phyloP scores from a whole-genome alignment of 2,113 vertebrate genomes.

The Oenanthe melanoleuca region DNA sequence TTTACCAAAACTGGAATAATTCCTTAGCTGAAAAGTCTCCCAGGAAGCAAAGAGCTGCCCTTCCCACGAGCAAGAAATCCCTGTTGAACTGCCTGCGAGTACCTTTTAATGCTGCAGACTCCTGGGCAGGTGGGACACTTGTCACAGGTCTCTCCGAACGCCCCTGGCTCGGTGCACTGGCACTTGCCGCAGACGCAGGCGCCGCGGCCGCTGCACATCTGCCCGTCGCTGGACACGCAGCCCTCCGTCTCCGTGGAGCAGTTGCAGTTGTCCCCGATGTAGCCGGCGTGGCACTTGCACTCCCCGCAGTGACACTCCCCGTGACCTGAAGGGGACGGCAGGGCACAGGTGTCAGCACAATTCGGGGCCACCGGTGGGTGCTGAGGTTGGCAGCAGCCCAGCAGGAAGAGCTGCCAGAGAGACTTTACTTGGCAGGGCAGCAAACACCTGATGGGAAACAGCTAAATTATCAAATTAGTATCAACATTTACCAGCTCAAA shows the following conservation, averaged over 20 bases:
- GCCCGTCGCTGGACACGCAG: constrained; percentile 84
- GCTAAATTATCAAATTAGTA: not conserved
- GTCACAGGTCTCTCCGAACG: constrained; percentile 92
- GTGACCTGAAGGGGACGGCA: constrained; percentile 78
- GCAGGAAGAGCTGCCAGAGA: not conserved
- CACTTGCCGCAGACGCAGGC: constrained; percentile 88
- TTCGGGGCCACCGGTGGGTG: accelerated
- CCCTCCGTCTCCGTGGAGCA: constrained; percentile 85
- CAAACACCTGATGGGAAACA: not conserved
- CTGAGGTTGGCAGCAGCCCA: not conserved
- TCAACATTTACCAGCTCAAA: not conserved
- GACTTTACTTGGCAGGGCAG: not conserved
- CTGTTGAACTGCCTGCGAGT: not conserved
- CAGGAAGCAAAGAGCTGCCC: not conserved
- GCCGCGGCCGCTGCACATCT: constrained; percentile 90
- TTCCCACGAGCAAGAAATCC: not conserved
- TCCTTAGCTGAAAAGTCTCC: not conserved
- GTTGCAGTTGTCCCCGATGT: constrained; percentile 95
- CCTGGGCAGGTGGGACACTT: constrained; percentile 96
- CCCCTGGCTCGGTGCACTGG: constrained; percentile 89
- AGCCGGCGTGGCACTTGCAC: constrained; percentile 91
- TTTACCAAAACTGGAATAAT: not conserved
- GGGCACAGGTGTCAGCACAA: not conserved
- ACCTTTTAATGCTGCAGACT: constrained; percentile 93
- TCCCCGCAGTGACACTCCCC: constrained; percentile 96